Evolutionary conservation across 2,797 vertebrate species (phyloP).

Genomic region (Holocentrus rufus): DNA sequence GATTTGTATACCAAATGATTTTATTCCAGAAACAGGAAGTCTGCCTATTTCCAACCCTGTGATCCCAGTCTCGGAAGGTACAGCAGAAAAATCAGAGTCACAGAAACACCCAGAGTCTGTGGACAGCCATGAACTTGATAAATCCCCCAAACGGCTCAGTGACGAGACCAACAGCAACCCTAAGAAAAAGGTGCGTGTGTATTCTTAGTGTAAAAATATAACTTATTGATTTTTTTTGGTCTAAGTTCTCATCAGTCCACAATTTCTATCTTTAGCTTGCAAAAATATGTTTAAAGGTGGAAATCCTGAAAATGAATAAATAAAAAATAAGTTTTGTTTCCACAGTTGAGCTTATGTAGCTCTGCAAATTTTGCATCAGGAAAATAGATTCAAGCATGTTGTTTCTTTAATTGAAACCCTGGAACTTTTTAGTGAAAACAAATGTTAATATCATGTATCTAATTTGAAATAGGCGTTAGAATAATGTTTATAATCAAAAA

Average conservation of each 20-base stretch:
- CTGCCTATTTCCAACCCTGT: slow-evolving; percentile 38
- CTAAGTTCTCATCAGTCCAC: too few species aligned
- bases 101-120: not conserved
- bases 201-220: too few species aligned
- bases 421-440: too few species aligned
- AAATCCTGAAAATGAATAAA: too few species aligned
- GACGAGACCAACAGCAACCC: slow-evolving; percentile 55
- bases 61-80: slow-evolving; percentile 30
- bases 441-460: not conserved
- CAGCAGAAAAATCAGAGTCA: slow-evolving; percentile 17
- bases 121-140: slow-evolving; percentile 19
- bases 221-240: too few species aligned
- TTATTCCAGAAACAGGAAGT: slow-evolving; percentile 36
- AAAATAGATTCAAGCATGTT: too few species aligned
- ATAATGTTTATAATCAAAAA: not conserved
- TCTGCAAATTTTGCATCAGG: too few species aligned
- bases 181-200: slow-evolving; percentile 72
- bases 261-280: too few species aligned
- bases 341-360: too few species aligned
- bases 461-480: not conserved
- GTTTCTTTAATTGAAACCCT: too few species aligned
- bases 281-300: too few species aligned
- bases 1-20: rapidly evolving
- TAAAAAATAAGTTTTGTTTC: too few species aligned
- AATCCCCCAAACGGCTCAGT: slow-evolving; percentile 63